Evolutionary conservation across 2,888 invertebrate genomes (phyloP).

Genomic region (Tridacna crocea): DNA sequence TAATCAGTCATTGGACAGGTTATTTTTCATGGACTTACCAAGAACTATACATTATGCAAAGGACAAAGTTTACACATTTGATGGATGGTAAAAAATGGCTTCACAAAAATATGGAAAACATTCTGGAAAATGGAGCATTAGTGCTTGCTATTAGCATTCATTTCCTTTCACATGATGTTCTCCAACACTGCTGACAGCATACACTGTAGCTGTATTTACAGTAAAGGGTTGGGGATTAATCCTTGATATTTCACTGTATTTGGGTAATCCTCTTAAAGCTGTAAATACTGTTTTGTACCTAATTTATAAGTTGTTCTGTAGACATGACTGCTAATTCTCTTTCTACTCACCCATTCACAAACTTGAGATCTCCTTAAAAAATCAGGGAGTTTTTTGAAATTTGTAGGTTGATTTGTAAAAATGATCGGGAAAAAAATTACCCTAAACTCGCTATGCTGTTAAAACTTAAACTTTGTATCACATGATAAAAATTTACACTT

Average conservation of each 20-base stretch:
- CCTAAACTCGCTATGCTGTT: too few species aligned
- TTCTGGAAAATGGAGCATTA: neutral
- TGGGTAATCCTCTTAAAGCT: slow-evolving; percentile 23
- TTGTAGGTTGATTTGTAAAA: too few species aligned
- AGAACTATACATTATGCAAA: too few species aligned
- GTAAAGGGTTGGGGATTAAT: neutral
- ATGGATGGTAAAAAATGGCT: too few species aligned
- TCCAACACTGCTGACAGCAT: neutral
- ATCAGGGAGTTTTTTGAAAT: too few species aligned
- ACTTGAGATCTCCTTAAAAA: too few species aligned
- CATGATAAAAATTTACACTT: too few species aligned
- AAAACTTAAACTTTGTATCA: too few species aligned
- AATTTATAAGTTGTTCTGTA: slow-evolving; percentile 12
- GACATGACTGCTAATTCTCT: neutral
- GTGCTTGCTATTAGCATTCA: neutral
- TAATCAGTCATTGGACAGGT: too few species aligned
- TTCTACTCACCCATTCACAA: neutral
- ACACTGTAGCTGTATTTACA: neutral
- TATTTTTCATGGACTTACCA: too few species aligned
- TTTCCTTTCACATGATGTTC: neutral
- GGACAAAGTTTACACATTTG: too few species aligned
- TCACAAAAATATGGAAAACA: neutral
- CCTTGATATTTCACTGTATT: neutral
- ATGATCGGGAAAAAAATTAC: too few species aligned
- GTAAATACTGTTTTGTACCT: slow-evolving; percentile 14